Conservation (phyloP, 2,888 invertebrate species). For the Phoronis australis region DNA sequence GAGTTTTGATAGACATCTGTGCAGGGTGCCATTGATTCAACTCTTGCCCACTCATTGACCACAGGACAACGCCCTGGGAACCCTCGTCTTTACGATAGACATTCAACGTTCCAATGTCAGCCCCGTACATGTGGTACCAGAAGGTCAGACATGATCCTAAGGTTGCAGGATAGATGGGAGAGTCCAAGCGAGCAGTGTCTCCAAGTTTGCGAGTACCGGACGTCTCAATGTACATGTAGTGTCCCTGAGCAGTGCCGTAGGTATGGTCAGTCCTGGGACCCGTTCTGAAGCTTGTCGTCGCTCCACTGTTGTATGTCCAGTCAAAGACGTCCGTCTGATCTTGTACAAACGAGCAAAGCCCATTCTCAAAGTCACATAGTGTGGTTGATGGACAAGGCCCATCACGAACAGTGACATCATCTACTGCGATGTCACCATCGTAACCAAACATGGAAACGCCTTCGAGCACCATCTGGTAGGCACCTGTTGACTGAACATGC, state of each 20-base stretch:
- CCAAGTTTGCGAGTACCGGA: constrained; percentile 4
- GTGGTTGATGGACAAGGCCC: constrained; percentile 27
- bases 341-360: constrained; percentile 31
- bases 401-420: constrained; percentile 28
- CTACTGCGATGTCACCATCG: constrained; percentile 37
- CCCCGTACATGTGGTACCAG: constrained; percentile 49
- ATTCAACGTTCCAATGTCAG: constrained; percentile 34
- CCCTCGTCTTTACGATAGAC: constrained; percentile 27
- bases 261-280: constrained; percentile 44
- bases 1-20: constrained; percentile 26
- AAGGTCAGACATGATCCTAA: constrained; percentile 23
- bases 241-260: constrained; percentile 25
- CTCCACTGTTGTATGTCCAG: constrained; percentile 26
- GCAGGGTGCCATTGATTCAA: constrained; percentile 35
- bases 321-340: constrained; percentile 26
- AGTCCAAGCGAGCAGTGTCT: constrained; percentile 9
- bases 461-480: constrained; percentile 25
- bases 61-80: constrained; percentile 24
- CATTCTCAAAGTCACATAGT: constrained; percentile 39
- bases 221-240: constrained; percentile 16
- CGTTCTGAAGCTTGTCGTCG: constrained; percentile 23
- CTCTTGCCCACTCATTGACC: constrained; percentile 33
- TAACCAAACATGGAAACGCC: constrained; percentile 25
- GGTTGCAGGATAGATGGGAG: constrained; percentile 7
- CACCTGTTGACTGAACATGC: neutral